These are phyloP conservation scores for Hapalemur alaotrensis DNA, from an alignment of 2,797 vertebrate species.

Conservation along the genomic window DNA sequence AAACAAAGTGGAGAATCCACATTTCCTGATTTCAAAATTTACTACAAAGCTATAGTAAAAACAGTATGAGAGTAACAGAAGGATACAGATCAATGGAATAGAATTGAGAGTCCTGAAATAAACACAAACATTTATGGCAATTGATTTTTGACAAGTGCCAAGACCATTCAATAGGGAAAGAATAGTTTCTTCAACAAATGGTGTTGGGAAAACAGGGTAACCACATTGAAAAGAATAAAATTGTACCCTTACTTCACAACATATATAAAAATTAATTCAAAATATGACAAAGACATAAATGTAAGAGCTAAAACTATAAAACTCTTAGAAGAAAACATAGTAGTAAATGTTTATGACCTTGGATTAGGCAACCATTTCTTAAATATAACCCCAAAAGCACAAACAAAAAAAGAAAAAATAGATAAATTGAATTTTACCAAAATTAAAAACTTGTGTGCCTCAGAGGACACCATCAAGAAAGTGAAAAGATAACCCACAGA, in stretches of 20 bases:
- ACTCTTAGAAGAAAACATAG: neutral
- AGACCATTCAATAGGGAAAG: neutral
- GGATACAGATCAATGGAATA: neutral
- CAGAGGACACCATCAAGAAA: neutral
- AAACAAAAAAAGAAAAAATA: neutral
- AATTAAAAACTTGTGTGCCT: neutral
- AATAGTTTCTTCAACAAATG: neutral
- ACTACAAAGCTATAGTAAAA: neutral
- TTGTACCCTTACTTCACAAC: neutral
- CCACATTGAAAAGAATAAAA: neutral
- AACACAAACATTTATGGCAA: neutral
- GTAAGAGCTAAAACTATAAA: neutral
- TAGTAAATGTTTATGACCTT: neutral
- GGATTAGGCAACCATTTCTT: neutral
- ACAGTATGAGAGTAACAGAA: neutral
- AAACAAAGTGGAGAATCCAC: neutral
- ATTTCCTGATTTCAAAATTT: neutral
- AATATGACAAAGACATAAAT: neutral
- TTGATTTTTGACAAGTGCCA: too few relatives aligned
- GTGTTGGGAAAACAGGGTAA: neutral
- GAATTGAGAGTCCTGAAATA: neutral
- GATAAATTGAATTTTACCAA: neutral
- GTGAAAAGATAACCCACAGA: neutral
- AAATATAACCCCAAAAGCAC: neutral
- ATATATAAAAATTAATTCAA: neutral